phyloP scores from a whole-genome alignment of 2,888 invertebrate genomes.

The Pachymerium ferrugineum region DNA sequence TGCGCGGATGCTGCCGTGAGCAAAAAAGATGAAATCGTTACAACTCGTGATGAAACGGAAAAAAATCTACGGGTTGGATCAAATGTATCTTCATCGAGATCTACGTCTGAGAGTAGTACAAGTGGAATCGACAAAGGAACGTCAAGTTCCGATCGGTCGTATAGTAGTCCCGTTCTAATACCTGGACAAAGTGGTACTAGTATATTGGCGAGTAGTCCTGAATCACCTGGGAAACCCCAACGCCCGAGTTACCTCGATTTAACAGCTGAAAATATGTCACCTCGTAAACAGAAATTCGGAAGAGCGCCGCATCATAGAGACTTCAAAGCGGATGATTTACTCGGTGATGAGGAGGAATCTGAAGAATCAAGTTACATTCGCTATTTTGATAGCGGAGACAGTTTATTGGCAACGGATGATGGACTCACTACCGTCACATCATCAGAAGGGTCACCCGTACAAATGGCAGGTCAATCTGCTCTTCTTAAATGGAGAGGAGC shows the following conservation, averaged over 20 bases:
- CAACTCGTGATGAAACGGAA: background rate
- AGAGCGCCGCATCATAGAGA: background rate
- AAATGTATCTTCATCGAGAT: too few species aligned
- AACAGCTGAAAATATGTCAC: background rate
- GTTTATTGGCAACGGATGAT: background rate
- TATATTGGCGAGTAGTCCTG: background rate
- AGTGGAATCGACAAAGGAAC: background rate
- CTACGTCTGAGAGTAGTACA: background rate
- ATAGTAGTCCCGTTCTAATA: background rate
- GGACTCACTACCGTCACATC: background rate
- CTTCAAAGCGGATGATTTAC: background rate
- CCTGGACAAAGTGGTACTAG: background rate
- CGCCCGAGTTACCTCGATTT: constrained; percentile 4
- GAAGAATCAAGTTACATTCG: background rate
- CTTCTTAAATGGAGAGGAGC: constrained; percentile 73
- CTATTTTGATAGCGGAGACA: background rate
- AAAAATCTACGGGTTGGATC: background rate
- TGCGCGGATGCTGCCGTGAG: background rate
- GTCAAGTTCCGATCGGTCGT: background rate
- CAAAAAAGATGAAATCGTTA: background rate
- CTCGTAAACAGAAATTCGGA: constrained; percentile 17
- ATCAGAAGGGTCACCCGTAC: background rate
- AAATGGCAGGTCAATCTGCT: constrained; percentile 6
- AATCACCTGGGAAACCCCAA: background rate
- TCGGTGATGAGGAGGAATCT: background rate